Percentiles rank a stretch among this genome's conserved stretches.
Conservation (phyloP, 1,140 invertebrate species). For the Cecropterus lyciades region DNA sequence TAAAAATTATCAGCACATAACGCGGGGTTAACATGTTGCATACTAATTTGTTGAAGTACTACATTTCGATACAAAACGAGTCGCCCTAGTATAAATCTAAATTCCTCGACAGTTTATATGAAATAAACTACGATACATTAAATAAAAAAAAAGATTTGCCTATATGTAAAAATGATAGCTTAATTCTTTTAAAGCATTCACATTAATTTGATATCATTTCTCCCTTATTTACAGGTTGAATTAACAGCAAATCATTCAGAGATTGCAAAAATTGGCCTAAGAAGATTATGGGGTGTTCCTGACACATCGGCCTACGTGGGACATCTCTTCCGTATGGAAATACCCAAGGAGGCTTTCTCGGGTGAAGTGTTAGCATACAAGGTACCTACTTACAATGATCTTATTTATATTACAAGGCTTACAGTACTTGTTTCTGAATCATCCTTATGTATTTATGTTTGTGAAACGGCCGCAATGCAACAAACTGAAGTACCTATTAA, state of each 20-base stretch:
- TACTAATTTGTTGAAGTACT: too few species aligned
- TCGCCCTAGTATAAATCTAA: too few species aligned
- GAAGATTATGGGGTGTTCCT: slow-evolving; percentile 82
- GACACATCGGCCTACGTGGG: slow-evolving; percentile 83
- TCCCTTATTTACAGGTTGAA: slow-evolving; percentile 59
- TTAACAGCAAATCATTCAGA: slow-evolving; percentile 76
- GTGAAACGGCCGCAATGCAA: slow-evolving; percentile 27
- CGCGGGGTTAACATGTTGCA: too few species aligned
- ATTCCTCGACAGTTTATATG: too few species aligned
- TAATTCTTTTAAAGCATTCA: too few species aligned
- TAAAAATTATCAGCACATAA: too few species aligned
- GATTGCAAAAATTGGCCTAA: slow-evolving; percentile 81
- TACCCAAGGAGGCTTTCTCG: slow-evolving; percentile 82
- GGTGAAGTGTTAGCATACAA: slow-evolving; percentile 80
- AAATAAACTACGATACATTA: too few species aligned
- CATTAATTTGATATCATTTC: too few species aligned
- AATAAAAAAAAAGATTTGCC: too few species aligned
- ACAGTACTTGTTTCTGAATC: slow-evolving; percentile 8
- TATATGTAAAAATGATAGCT: too few species aligned
- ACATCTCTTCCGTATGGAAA: slow-evolving; percentile 81
- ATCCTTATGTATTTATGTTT: slow-evolving; percentile 12
- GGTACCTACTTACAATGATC: slow-evolving; percentile 49
- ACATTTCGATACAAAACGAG: too few species aligned
- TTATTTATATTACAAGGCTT: slow-evolving; percentile 21
- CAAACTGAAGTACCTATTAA: slow-evolving; percentile 8